Percentiles rank a stretch among this genome's conserved stretches.
These are phyloP conservation scores for Ursus arctos DNA, from an alignment of 2,113 vertebrate species.

Conservation along the genomic window DNA sequence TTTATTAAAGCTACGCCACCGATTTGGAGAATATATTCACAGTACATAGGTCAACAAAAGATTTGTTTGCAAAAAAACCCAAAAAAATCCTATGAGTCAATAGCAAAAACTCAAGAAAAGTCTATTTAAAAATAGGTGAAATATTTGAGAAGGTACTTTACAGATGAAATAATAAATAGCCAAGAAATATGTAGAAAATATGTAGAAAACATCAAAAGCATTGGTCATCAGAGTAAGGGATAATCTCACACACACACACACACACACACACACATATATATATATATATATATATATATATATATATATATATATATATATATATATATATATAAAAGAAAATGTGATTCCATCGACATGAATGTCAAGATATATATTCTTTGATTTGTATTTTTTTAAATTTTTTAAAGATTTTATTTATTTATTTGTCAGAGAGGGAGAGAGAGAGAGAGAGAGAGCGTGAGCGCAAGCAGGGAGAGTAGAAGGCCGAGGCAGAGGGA, in stretches of 20 bases:
- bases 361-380: neutral
- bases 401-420: too few relatives aligned
- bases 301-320: too few relatives aligned
- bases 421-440: too few relatives aligned
- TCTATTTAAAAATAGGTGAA: neutral
- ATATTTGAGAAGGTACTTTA: neutral
- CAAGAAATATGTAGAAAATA: neutral
- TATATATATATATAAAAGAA: neutral
- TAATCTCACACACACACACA: neutral
- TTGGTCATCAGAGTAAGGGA: neutral
- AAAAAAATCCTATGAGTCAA: neutral
- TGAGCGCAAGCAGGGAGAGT: too few relatives aligned
- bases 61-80: neutral
- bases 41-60: neutral
- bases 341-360: neutral
- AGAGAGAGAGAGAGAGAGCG: too few relatives aligned
- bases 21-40: neutral
- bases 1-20: neutral
- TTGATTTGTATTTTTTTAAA: neutral
- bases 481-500: too few relatives aligned
- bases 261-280: too few relatives aligned
- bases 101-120: neutral
- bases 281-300: too few relatives aligned
- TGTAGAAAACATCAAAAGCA: neutral
- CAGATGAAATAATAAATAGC: neutral